phyloP scores from a whole-genome alignment of 2,888 invertebrate species.

The Phyllotreta cruciferae region DNA sequence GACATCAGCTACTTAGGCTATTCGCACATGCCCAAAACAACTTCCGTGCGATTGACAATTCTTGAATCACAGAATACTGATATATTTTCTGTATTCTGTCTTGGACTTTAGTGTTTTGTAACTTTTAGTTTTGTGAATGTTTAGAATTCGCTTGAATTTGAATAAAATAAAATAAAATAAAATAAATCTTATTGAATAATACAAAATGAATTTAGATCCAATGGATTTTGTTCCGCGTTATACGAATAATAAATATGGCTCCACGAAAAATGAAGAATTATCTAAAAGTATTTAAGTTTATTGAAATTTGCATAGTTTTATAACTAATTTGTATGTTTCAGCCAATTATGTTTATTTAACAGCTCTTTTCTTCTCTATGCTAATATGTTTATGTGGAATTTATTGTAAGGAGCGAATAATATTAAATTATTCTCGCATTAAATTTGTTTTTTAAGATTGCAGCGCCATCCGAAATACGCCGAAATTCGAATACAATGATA shows the following conservation, averaged over 20 bases:
- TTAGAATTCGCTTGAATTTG: too few relatives aligned
- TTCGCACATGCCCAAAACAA: too few relatives aligned
- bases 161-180: too few relatives aligned
- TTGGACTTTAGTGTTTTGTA: too few relatives aligned
- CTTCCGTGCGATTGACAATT: too few relatives aligned
- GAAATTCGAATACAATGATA: constrained; percentile 15
- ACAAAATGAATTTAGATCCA: constrained; percentile 36
- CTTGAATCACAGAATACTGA: too few relatives aligned
- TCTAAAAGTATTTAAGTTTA: neutral
- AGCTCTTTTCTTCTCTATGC: neutral
- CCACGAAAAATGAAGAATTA: neutral
- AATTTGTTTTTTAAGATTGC: constrained; percentile 12
- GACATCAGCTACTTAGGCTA: too few relatives aligned
- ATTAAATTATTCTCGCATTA: neutral
- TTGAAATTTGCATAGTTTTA: neutral
- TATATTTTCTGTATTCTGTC: too few relatives aligned
- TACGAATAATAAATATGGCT: constrained; percentile 21
- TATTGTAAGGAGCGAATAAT: constrained; percentile 26
- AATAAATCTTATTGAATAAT: too few relatives aligned
- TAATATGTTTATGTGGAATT: constrained; percentile 11
- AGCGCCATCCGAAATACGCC: neutral
- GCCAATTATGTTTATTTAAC: neutral
- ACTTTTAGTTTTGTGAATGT: too few relatives aligned
- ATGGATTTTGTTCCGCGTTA: constrained; percentile 39
- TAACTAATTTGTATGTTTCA: neutral